Percentiles rank a stretch among this genome's conserved stretches.
Evolutionary conservation across 1,140 invertebrate species (phyloP).

Genomic region (Euura saliciscinereae): DNA sequence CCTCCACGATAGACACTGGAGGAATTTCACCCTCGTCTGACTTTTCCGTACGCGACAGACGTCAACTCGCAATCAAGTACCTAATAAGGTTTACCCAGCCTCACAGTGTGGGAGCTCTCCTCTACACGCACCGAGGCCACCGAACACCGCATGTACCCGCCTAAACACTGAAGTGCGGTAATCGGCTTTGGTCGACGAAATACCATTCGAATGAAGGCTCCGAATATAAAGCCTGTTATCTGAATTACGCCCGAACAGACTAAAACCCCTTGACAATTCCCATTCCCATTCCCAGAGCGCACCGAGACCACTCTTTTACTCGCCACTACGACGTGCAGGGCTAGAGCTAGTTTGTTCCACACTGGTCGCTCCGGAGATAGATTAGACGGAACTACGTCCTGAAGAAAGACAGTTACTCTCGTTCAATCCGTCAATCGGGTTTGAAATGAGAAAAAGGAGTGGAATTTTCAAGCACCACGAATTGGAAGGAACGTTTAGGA

Average conservation of each 20-base stretch:
- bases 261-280: constrained; percentile 5
- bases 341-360: too few relatives aligned
- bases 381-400: too few relatives aligned
- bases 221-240: constrained; percentile 5
- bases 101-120: background rate
- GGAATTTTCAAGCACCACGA: too few relatives aligned
- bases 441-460: too few relatives aligned
- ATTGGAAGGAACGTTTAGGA: too few relatives aligned
- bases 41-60: background rate
- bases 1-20: background rate
- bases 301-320: too few relatives aligned
- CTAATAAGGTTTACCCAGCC: constrained; percentile 4
- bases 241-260: constrained; percentile 1
- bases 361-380: too few relatives aligned
- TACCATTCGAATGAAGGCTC: background rate
- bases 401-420: too few relatives aligned
- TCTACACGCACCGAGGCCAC: too few relatives aligned
- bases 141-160: background rate
- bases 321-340: too few relatives aligned
- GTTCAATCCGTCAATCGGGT: too few relatives aligned
- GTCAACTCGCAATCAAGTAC: constrained; percentile 5
- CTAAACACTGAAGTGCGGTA: constrained; percentile 5
- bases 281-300: background rate
- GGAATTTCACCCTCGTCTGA: background rate
- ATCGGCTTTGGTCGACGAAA: background rate